Conservation (phyloP, 1,140 invertebrate genomes). For the Seison nebaliae region DNA sequence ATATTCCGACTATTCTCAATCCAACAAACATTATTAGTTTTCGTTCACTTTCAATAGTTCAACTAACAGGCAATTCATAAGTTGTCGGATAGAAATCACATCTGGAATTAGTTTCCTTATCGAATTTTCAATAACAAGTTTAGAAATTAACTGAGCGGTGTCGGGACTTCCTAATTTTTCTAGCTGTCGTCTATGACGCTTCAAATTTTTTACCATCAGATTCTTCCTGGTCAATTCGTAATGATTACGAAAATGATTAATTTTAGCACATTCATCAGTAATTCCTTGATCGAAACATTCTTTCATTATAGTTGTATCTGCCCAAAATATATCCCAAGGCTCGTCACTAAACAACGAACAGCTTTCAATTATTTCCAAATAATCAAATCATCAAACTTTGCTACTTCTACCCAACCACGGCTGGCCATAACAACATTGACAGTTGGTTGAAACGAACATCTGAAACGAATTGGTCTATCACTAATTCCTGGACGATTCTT, state of each 20-base stretch:
- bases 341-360: slow-evolving; percentile 16
- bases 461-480: slow-evolving; percentile 24
- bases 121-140: no score
- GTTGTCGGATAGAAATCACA: slow-evolving; percentile 31
- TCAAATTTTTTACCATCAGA: slow-evolving; percentile 31
- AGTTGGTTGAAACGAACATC: slow-evolving; percentile 25
- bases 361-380: no score
- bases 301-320: slow-evolving; percentile 30
- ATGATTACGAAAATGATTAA: slow-evolving; percentile 32
- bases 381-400: slow-evolving; percentile 16
- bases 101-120: slow-evolving; percentile 21
- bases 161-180: slow-evolving; percentile 18
- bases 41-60: not conserved
- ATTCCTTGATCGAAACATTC: slow-evolving; percentile 30
- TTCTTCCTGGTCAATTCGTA: slow-evolving; percentile 33
- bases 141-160: no score
- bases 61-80: slow-evolving; percentile 29
- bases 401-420: slow-evolving; percentile 25
- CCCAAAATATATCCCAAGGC: slow-evolving; percentile 33
- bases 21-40: not conserved
- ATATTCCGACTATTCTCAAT: slow-evolving; percentile 25
- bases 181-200: slow-evolving; percentile 23
- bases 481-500: slow-evolving; percentile 9
- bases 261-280: slow-evolving; percentile 29
- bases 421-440: slow-evolving; percentile 25